These are phyloP conservation scores for Venustaconcha ellipsiformis DNA, from an alignment of 1,140 invertebrate species.

Conservation along the genomic window DNA sequence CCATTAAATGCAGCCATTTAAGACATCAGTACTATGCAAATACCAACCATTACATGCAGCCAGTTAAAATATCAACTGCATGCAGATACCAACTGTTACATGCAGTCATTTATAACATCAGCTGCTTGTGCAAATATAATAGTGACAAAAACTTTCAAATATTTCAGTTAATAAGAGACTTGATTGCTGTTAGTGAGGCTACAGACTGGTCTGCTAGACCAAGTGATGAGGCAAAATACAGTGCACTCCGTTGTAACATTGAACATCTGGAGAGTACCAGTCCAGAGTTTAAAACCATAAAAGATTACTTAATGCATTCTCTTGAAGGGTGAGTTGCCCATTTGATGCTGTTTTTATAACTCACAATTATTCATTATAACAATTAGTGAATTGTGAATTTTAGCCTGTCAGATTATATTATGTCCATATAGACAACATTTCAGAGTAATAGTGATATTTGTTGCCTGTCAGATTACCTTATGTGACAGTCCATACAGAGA, in stretches of 20 bases:
- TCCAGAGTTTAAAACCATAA: conserved; percentile 38
- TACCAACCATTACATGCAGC: background rate
- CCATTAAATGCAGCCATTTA: too few species aligned
- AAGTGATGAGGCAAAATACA: conserved; percentile 56
- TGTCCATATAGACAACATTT: too few species aligned
- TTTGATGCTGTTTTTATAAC: too few species aligned
- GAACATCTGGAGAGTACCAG: conserved; percentile 23
- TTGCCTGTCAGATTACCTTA: too few species aligned
- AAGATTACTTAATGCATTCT: conserved; percentile 37
- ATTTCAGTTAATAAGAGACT: conserved; percentile 61
- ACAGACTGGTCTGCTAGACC: conserved; percentile 55
- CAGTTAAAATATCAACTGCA: background rate
- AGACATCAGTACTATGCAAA: background rate
- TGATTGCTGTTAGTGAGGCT: conserved; percentile 62
- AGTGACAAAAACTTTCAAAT: background rate
- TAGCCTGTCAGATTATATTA: too few species aligned
- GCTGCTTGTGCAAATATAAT: conserved; percentile 1
- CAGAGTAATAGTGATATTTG: too few species aligned
- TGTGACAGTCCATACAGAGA: too few species aligned
- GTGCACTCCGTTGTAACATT: conserved; percentile 57
- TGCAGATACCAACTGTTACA: background rate
- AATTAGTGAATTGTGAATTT: too few species aligned
- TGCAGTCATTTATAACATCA: background rate
- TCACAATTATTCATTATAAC: too few species aligned
- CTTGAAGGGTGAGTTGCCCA: conserved; percentile 34